Conservation (phyloP, 2,888 invertebrate genomes). For the Agrilus mali region DNA sequence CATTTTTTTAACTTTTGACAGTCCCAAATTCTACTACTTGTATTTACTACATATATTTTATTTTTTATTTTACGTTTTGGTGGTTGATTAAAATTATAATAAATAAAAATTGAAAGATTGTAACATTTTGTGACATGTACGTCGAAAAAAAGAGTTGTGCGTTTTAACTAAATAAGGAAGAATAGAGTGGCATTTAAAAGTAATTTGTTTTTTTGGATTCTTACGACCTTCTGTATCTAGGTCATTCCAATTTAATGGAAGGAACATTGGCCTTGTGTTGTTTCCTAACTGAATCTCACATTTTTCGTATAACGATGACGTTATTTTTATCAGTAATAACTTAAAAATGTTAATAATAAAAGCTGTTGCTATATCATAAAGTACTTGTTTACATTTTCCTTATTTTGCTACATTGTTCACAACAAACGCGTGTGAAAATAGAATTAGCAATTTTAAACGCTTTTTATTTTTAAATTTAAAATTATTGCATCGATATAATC, state of each 20-base stretch:
- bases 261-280: constrained; percentile 30
- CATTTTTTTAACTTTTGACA: constrained; percentile 23
- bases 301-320: no score
- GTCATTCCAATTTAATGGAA: constrained; percentile 29
- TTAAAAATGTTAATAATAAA: no score
- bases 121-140: background rate
- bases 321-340: no score
- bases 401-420: no score
- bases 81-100: background rate
- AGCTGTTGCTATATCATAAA: no score
- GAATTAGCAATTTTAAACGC: no score
- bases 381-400: no score
- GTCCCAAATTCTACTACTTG: constrained; percentile 11
- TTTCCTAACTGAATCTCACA: constrained; percentile 6
- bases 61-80: constrained; percentile 4
- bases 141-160: background rate
- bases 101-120: no score
- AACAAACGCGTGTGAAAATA: no score
- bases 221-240: constrained; percentile 31
- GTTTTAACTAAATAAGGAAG: background rate
- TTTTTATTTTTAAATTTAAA: no score
- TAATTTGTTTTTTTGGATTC: constrained; percentile 12
- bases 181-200: background rate
- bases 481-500: no score
- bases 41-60: constrained; percentile 4